Percentiles rank a stretch among this genome's conserved stretches.
Evolutionary conservation across 1,140 invertebrate species (phyloP).

Genomic region (Polypedilum pembai): DNA sequence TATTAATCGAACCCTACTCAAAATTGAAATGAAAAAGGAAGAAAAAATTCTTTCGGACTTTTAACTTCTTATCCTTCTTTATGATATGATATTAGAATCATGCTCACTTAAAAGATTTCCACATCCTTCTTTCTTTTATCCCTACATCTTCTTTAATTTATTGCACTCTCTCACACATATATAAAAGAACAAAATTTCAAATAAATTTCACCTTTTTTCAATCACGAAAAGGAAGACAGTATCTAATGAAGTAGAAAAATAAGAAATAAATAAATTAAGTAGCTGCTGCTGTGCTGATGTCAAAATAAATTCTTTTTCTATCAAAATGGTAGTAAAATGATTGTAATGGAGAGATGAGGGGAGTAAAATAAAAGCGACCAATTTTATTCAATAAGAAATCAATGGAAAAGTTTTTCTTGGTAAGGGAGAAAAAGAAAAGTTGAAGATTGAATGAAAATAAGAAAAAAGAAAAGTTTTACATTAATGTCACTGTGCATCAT

Average conservation of each 20-base stretch:
- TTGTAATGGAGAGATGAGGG: not conserved
- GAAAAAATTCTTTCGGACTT: no score
- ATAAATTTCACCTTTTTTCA: not conserved
- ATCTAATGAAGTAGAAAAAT: constrained; percentile 7
- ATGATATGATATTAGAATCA: not conserved
- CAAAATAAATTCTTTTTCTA: constrained; percentile 3
- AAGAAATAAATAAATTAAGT: constrained; percentile 8
- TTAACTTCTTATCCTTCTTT: constrained; percentile 8
- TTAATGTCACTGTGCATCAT: constrained; percentile 12
- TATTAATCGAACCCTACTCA: no score
- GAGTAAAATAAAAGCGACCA: not conserved
- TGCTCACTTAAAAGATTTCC: not conserved
- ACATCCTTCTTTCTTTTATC: not conserved
- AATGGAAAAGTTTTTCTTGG: not conserved
- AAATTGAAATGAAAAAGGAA: no score
- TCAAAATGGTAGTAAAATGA: constrained; percentile 3
- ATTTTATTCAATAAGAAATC: not conserved
- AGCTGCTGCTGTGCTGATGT: not conserved
- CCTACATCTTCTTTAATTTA: constrained; percentile 1
- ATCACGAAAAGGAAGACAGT: not conserved
- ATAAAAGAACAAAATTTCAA: no score
- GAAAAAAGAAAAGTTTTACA: not conserved
- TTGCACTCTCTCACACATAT: not conserved
- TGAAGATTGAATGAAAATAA: not conserved
- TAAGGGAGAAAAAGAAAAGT: not conserved